Evolutionary conservation across 23 tunicate genomes (phyloP).

Genomic region (Phallusia fumigata): DNA sequence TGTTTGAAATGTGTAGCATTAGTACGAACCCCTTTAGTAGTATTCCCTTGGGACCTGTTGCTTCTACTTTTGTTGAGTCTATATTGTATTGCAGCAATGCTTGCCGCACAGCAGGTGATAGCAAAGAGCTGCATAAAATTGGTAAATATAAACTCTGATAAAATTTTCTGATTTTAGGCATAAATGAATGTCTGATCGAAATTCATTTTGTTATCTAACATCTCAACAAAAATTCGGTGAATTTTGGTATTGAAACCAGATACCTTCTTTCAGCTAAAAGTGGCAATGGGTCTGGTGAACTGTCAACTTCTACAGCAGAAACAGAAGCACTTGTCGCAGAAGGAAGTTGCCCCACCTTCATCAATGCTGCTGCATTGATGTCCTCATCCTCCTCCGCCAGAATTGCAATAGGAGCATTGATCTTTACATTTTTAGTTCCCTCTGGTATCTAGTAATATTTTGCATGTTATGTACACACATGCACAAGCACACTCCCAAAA

Average conservation of each 20-base stretch:
- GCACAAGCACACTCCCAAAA: too few relatives aligned
- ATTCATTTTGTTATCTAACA: too few relatives aligned
- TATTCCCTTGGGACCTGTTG: constrained; percentile 69
- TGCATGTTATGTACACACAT: not conserved
- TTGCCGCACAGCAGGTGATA: constrained; percentile 83
- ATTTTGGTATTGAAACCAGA: not conserved
- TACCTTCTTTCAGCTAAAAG: not conserved
- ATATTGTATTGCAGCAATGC: constrained; percentile 35
- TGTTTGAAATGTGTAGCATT: not conserved
- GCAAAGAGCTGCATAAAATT: constrained; percentile 2
- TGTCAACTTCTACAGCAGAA: not conserved
- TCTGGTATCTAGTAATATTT: constrained; percentile 36
- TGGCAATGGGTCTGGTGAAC: not conserved
- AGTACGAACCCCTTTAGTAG: constrained; percentile 55
- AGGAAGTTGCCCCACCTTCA: constrained; percentile 8
- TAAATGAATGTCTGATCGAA: too few relatives aligned
- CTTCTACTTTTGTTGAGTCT: constrained; percentile 26
- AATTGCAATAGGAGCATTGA: constrained; percentile 69
- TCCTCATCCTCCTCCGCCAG: constrained; percentile 81
- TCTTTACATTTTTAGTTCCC: constrained; percentile 61
- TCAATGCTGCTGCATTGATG: constrained; percentile 23
- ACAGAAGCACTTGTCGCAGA: not conserved
- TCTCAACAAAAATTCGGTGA: not conserved
- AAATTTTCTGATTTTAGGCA: too few relatives aligned
- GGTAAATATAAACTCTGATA: not conserved